Evolutionary conservation across 2,797 vertebrate species (phyloP).

Genomic region (Mallotus villosus): DNA sequence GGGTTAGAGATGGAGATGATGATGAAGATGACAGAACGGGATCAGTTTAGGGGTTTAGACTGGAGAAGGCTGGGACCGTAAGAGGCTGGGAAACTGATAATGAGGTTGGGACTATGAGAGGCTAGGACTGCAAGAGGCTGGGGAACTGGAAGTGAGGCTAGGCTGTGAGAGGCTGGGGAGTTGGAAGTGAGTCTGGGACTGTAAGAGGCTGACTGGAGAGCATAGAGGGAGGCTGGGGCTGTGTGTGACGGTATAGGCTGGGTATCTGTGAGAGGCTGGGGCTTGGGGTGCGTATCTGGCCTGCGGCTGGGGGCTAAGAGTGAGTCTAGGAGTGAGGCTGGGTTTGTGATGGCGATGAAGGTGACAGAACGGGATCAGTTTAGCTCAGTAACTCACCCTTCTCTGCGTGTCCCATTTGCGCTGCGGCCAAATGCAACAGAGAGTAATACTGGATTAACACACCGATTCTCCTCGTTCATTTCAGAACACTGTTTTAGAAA

Average conservation of each 20-base stretch:
- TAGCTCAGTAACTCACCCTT: conserved; percentile 45
- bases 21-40: conserved; percentile 27
- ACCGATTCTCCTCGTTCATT: conserved; percentile 26
- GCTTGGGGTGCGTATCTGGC: too few relatives aligned
- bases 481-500: conserved; percentile 16
- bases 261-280: too few relatives aligned
- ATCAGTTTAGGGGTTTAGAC: neutral
- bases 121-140: neutral
- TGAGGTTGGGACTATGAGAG: too few relatives aligned
- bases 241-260: too few relatives aligned
- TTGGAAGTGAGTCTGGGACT: too few relatives aligned
- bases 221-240: too few relatives aligned
- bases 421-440: conserved; percentile 36
- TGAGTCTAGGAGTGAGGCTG: neutral
- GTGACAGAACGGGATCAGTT: conserved; percentile 19
- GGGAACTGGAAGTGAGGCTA: neutral
- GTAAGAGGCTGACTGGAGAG: too few relatives aligned
- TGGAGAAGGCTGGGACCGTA: too few relatives aligned
- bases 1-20: conserved; percentile 11
- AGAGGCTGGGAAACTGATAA: too few relatives aligned
- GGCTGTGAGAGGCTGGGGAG: too few relatives aligned
- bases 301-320: too few relatives aligned
- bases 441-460: conserved; percentile 41
- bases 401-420: conserved; percentile 46
- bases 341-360: conserved; percentile 3